Base-by-base conservation (phyloP, 2,888 invertebrate species). In the Lomographa bimaculata region DNA sequence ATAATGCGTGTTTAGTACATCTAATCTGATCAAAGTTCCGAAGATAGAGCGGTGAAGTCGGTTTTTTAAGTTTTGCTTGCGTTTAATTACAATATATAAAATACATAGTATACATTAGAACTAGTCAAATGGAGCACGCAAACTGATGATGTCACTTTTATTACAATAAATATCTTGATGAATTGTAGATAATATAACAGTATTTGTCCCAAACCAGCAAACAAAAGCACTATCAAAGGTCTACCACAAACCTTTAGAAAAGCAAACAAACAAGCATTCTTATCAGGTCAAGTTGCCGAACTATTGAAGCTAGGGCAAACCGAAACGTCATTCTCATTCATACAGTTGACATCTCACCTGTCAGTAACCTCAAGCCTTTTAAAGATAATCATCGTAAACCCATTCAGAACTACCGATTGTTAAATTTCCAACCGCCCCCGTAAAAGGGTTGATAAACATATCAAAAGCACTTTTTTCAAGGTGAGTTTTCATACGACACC, bases 371-470 rank as follows among this genome's bases (percentile, higher is more conserved):
- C 78, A 60, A 62, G 63, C 64, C 72, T 71, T 74, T 71, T 58
- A 64, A 75, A 67, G 81, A 85, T 83, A 78, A 79, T 70, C 74
- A 84, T 84, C 81, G 69, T 66, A 71, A 40, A 63, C 60, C 77
- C 79, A 85, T 84, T 84, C 79, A 80, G 59, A 28, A 40, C 48
- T 42, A 46, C 40, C 66, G 63, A 81, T 85, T 83, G 81, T 85
- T 79, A 68, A 56, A 64, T 30, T 35, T 23, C 67, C 66, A 73
- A 74, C 71, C 75, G 72, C 80, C 85, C 82, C 75, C 78, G 60
- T 66, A 20, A 82, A 84, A 79, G 79, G 78, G 77, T 80, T 84
- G 85, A 87, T 87, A 87, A 87, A 87, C 81, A 86, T 86, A 85
- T 87, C 86, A 87, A 87, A 82, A 70, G 72, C 58, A 57, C 60